Conservation (phyloP, 2,888 invertebrate genomes). For the Drosophila hamatofila region DNA sequence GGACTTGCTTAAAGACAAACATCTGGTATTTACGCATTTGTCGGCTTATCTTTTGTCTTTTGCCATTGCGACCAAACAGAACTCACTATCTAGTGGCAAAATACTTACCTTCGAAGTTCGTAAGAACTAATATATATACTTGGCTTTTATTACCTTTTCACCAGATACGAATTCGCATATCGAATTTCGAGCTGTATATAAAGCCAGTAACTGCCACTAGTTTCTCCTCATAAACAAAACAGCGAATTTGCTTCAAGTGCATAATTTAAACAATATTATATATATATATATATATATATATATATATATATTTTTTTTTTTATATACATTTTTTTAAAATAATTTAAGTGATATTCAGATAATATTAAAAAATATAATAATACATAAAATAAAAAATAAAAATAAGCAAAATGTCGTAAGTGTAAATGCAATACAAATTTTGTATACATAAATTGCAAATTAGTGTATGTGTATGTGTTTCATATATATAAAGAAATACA, state of each 20-base stretch:
- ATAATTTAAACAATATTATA: background rate
- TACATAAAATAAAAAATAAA: background rate
- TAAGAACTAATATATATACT: background rate
- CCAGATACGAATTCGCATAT: background rate
- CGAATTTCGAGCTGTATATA: conserved; percentile 30
- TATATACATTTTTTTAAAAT: conserved; percentile 8
- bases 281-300: too few relatives aligned
- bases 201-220: conserved; percentile 6
- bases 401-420: conserved; percentile 61
- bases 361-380: background rate
- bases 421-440: background rate
- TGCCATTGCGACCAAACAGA: conserved; percentile 34
- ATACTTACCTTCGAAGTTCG: too few relatives aligned
- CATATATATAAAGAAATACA: background rate
- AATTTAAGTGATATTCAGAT: conserved; percentile 27
- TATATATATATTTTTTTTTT: background rate
- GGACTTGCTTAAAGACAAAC: conserved; percentile 36
- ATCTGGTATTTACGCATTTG: conserved; percentile 23
- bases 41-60: conserved; percentile 51
- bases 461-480: background rate
- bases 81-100: too few relatives aligned
- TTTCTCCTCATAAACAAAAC: background rate
- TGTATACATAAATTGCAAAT: background rate
- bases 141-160: too few relatives aligned
- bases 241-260: background rate